phyloP scores from a whole-genome alignment of 2,113 vertebrate species.

The Lagopus leucura region DNA sequence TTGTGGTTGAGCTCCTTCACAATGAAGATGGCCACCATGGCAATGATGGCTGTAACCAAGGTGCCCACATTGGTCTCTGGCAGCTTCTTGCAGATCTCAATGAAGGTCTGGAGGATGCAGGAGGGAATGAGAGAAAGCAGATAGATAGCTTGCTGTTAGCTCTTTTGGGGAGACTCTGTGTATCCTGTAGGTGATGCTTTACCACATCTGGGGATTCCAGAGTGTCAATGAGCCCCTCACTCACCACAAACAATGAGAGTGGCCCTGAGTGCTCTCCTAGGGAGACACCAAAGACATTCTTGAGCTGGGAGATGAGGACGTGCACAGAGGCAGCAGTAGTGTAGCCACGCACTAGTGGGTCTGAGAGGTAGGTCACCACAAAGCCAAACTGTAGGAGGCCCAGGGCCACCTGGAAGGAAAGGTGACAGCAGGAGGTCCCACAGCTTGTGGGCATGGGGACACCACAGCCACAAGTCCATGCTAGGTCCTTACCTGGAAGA shows the following conservation, averaged over 20 bases:
- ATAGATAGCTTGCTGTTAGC: not conserved
- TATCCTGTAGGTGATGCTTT: not conserved
- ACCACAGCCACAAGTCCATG: fast-evolving
- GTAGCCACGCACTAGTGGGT: constrained; percentile 92
- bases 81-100: constrained; percentile 83
- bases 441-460: fast-evolving
- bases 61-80: constrained; percentile 79
- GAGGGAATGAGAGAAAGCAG: not conserved
- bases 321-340: constrained; percentile 91
- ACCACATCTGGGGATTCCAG: not conserved
- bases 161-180: not conserved
- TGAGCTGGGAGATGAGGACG: constrained; percentile 92
- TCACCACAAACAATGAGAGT: constrained; percentile 87
- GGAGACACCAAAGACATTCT: constrained; percentile 88
- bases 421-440: not conserved
- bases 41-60: constrained; percentile 82
- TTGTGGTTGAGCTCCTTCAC: constrained; percentile 87
- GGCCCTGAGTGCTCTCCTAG: constrained; percentile 81
- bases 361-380: constrained; percentile 94
- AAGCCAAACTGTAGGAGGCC: constrained; percentile 93
- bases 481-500: constrained; percentile 86
- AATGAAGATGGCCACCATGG: constrained; percentile 80
- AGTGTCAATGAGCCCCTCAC: constrained; percentile 36
- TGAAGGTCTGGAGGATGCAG: constrained; percentile 76
- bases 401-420: constrained; percentile 82